phyloP scores from a whole-genome alignment of 2,113 vertebrate species.

The Geococcyx californianus region DNA sequence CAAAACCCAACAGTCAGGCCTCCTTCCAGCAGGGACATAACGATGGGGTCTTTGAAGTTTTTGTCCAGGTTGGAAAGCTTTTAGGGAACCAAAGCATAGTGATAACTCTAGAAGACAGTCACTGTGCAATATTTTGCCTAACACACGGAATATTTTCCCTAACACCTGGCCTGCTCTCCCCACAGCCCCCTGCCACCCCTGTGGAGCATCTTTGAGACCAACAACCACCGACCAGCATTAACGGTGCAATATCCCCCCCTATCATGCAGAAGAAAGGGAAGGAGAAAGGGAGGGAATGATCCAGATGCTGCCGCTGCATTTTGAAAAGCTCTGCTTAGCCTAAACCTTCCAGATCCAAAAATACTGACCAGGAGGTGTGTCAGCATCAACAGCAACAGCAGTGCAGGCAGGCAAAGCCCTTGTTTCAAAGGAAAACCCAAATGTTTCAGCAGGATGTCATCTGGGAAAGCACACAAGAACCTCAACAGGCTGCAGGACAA shows the following conservation, averaged over 20 bases:
- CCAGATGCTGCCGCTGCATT: background rate
- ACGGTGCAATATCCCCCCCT: rapidly evolving
- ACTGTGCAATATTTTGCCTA: background rate
- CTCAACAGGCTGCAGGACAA: background rate
- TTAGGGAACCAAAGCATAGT: background rate
- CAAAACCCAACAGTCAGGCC: background rate
- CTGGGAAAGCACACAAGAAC: background rate
- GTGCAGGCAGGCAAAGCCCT: background rate
- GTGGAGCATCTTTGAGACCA: background rate
- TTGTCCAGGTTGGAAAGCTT: background rate
- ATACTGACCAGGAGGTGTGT: rapidly evolving
- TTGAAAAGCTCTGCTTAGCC: background rate
- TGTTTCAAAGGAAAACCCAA: background rate
- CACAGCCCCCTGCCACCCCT: background rate
- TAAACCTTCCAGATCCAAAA: background rate
- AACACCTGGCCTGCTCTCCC: background rate
- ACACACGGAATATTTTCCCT: background rate
- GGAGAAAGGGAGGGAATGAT: background rate
- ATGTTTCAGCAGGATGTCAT: background rate
- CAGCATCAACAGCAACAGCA: rapidly evolving
- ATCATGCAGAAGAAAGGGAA: background rate
- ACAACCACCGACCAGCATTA: rapidly evolving
- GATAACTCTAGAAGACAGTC: background rate
- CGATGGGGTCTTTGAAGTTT: background rate
- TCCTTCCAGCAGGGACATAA: background rate